phyloP scores from a whole-genome alignment of 1,140 invertebrate genomes.

The Meloidogyne chitwoodi region DNA sequence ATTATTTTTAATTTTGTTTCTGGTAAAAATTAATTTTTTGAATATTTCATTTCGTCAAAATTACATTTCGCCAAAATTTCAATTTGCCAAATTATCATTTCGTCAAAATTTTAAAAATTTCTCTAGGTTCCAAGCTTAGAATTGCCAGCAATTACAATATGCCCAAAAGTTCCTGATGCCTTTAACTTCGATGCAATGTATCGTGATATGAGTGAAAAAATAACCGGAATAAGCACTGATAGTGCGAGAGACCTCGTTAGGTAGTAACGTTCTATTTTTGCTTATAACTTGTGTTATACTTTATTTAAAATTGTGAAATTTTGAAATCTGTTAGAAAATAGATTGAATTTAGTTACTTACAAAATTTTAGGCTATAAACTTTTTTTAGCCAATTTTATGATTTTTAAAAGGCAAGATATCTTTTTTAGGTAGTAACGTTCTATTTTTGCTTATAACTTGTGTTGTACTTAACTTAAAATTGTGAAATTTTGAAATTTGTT shows the following conservation, averaged over 20 bases:
- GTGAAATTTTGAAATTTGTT: too few species aligned
- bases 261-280: background rate
- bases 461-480: too few species aligned
- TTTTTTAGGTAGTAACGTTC: too few species aligned
- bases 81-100: background rate
- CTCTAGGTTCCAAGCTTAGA: slow-evolving; percentile 36
- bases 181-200: slow-evolving; percentile 47
- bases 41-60: background rate
- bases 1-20: background rate
- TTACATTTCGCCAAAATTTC: background rate
- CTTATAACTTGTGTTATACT: too few species aligned
- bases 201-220: slow-evolving; percentile 38
- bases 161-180: slow-evolving; percentile 53
- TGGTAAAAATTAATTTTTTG: background rate
- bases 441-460: too few species aligned
- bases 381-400: slow-evolving; percentile 28
- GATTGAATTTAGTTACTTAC: too few species aligned
- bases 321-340: too few species aligned
- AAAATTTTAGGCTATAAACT: background rate
- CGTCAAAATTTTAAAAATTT: background rate
- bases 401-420: too few species aligned
- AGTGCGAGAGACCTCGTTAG: slow-evolving; percentile 8
- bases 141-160: slow-evolving; percentile 52
- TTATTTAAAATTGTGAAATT: too few species aligned
- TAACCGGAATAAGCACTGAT: background rate